These are phyloP conservation scores for Heteronetta atricapilla DNA, from an alignment of 2,113 vertebrate species.

Conservation along the genomic window DNA sequence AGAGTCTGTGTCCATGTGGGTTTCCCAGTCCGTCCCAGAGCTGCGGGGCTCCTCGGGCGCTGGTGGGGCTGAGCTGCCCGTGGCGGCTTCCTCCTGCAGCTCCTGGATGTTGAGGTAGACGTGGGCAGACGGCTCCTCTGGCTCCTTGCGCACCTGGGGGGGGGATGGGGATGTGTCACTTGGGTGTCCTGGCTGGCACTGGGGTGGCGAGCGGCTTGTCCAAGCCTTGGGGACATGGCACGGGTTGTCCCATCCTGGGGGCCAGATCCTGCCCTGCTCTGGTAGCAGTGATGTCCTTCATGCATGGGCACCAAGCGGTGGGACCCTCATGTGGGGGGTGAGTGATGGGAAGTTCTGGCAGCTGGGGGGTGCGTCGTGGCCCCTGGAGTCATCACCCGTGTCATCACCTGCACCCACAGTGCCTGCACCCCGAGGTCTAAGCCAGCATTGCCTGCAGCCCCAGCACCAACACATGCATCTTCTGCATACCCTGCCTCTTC, in stretches of 20 bases:
- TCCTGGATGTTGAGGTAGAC: constrained; percentile 90
- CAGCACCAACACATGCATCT: not conserved
- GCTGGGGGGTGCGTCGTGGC: fast-evolving
- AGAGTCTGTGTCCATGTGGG: constrained; percentile 84
- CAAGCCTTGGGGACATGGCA: fast-evolving
- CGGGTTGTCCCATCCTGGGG: not conserved
- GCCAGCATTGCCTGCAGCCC: no score
- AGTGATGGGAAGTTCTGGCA: not conserved
- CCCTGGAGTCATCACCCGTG: not conserved
- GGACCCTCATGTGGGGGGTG: fast-evolving
- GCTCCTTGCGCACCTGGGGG: not conserved
- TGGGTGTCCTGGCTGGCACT: fast-evolving
- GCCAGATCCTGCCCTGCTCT: not conserved
- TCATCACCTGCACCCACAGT: fast-evolving
- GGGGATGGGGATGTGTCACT: not conserved
- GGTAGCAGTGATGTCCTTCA: not conserved
- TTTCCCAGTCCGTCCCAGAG: constrained; percentile 83
- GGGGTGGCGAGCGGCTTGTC: not conserved
- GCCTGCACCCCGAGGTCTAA: not conserved
- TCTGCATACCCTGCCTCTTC: not conserved
- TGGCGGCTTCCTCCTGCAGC: constrained; percentile 42
- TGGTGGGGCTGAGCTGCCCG: not conserved
- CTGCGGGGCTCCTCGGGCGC: not conserved
- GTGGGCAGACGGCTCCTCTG: constrained; percentile 8
- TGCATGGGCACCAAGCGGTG: fast-evolving